Evolutionary conservation across 2,797 vertebrate species (phyloP), one percentile per base, ranked within the genome.

Genomic region (Gambelia wislizenii): DNA sequence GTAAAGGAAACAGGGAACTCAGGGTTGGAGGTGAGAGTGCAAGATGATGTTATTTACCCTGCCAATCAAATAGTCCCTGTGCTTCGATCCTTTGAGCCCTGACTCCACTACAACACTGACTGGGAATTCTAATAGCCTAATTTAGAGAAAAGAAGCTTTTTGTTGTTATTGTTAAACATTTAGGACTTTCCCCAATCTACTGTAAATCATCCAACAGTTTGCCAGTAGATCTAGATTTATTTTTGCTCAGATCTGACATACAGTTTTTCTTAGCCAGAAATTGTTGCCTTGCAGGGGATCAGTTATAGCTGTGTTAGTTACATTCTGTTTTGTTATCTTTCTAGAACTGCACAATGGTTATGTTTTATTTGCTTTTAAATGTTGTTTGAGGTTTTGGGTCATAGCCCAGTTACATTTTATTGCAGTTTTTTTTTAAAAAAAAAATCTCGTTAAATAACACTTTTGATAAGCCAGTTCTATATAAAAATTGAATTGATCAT

Each of bases 381-480:
- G 59, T 0, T 27, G 92, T 69, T 54, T 89, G 88, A 86, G 88
- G 88, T 88, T 92, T 93, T 92, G 94, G 80, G 88, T 91, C 39
- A 14, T n/a, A 89, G 95, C 92, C 90, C 91, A 70, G 92, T 84
- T 91, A 56, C 36, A 1, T 86, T 95, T 95, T 92, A 86, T 91
- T 92, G 88, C 91, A 89, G 52, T 33, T 81, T 88, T 83, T 91
- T 94, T 89, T 39, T 56, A 10, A 30, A 12, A 27, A 83, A 42
- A 91, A 87, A 93, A 92, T 95, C 86, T 76, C 61, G 89, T 91
- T 79, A 92, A 91, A 93, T 90, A 93, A 70, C 69, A 84, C 81
- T 94, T 93, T 88, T 89, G 90, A 75, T 92, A 87, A 91, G 67
- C 89, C 87, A 87, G 81, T 2, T 12, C 90, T 89, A 69, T 89